Evolutionary conservation across 2,113 vertebrate species (phyloP).

Genomic region (Grus americana): DNA sequence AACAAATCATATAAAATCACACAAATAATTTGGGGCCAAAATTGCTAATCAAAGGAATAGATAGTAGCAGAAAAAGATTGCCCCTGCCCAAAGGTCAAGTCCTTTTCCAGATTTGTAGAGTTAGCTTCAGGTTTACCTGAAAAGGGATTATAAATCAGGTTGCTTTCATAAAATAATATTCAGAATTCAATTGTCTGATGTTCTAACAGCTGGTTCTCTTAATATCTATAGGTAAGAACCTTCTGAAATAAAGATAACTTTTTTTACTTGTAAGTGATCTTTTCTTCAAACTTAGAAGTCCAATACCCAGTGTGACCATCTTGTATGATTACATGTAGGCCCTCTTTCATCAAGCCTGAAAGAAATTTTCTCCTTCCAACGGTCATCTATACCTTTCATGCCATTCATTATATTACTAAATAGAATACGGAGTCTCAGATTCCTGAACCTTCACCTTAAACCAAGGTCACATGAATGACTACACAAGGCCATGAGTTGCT

Average conservation of each 20-base stretch:
- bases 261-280: neutral
- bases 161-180: neutral
- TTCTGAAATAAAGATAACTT: neutral
- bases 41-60: neutral
- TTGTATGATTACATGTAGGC: neutral
- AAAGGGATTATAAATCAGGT: neutral
- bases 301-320: fast-evolving
- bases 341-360: neutral
- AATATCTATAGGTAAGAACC: neutral
- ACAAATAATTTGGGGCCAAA: neutral
- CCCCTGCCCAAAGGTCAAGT: neutral
- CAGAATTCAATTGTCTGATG: neutral
- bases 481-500: neutral
- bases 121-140: neutral
- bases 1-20: neutral
- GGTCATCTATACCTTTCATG: neutral
- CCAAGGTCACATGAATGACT: neutral
- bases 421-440: neutral
- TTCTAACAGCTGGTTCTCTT: neutral
- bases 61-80: neutral
- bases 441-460: neutral
- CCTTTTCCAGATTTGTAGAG: neutral
- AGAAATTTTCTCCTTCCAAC: neutral
- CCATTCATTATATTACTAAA: neutral
- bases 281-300: neutral